Evolutionary conservation across 1,140 invertebrate genomes (phyloP).

Genomic region (Mactra quadrangularis): DNA sequence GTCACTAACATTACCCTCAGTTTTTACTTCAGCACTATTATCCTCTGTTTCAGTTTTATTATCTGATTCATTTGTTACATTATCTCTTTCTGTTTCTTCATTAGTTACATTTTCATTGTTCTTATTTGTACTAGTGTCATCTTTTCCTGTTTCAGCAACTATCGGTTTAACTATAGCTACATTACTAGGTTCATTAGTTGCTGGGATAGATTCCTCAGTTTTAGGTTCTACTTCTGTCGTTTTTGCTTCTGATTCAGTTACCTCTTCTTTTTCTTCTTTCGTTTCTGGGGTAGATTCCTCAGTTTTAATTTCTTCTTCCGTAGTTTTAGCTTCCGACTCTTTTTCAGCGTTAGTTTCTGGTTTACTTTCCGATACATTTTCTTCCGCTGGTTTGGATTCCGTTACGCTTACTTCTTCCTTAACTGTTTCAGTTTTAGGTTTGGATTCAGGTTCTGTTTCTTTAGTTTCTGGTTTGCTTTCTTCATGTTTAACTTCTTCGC

Average conservation of each 20-base stretch:
- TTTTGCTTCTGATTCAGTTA: conserved; percentile 12
- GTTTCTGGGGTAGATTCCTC: conserved; percentile 1
- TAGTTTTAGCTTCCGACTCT: background rate
- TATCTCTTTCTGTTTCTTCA: conserved; percentile 21
- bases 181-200: conserved; percentile 1
- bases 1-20: too few relatives aligned
- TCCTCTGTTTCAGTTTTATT: background rate
- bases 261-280: background rate
- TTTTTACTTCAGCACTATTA: background rate
- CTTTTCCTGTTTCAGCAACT: too few relatives aligned
- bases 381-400: conserved; percentile 25
- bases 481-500: too few relatives aligned
- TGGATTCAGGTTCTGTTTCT: too few relatives aligned
- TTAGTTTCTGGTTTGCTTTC: background rate
- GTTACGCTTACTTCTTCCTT: conserved; percentile 15
- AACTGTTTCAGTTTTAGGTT: conserved; percentile 20
- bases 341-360: conserved; percentile 9
- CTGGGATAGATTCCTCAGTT: conserved; percentile 25
- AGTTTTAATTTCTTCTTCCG: conserved; percentile 24
- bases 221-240: background rate
- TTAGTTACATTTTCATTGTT: background rate
- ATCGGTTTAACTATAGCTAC: conserved; percentile 10
- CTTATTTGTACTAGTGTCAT: background rate
- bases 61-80: background rate
- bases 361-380: background rate